Base-by-base conservation (phyloP, 2,888 invertebrate species). In the Lomographa bimaculata region DNA sequence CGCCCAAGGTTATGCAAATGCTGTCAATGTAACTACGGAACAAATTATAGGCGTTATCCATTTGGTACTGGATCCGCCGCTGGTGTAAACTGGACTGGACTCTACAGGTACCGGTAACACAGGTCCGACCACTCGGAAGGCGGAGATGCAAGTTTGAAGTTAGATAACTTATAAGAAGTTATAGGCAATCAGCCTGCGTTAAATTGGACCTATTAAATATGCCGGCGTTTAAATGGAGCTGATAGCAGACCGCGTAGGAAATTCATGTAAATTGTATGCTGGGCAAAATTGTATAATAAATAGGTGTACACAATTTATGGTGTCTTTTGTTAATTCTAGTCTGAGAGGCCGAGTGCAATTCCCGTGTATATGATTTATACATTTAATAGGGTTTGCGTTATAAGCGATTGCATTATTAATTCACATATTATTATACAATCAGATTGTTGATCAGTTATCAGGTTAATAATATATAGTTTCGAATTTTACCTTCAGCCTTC, bases 1-100 rank as follows among this genome's bases (percentile, higher is more conserved):
- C 50, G 56, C 50, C 54, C 64, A 69, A 70, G 71, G 70, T 67
- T 62, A 52, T 53, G 68, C 54, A 62, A 67, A 71, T 67, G 59
- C 44, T 48, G 25, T 3, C 25, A 5, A 34, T 35, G 35, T 34
- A 27, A 42, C 56, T 42, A 43, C 46, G 54, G 52, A 59, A 59
- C 58, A 64, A 69, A 71, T 72, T 73, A 67, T 64, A 54, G 55
- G 36, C 45, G 54, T 46, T 48, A 61, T 53, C 52, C 40, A 57
- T 60, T 66, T 53, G 46, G 54, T 52, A 57, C 54, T 46, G 41
- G 57, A 49, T 54, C 32, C 32, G 45, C 37, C 40, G 16, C 11
- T 14, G 24, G 14, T 14, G 4, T 4, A 14, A 14, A 39, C 27
- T 27, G 34, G 34, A 9, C 8, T 1, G 10, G 33, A 39, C 23